Base-by-base conservation (phyloP, 2,113 vertebrate species). In the Brachypodius melanocephalos region DNA sequence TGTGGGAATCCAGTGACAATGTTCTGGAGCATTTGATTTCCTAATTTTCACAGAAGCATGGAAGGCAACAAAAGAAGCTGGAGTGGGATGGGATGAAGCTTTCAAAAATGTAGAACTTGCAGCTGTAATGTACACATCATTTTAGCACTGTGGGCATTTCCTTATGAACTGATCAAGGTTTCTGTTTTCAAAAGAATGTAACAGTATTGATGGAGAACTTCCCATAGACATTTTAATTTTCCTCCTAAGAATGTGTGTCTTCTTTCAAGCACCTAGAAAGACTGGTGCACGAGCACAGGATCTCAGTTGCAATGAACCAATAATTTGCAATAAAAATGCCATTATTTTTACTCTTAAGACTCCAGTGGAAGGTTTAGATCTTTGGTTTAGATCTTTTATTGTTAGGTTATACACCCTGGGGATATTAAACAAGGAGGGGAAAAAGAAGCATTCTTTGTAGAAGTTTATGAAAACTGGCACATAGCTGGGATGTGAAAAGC, bases 401-500 rank as follows among this genome's bases (percentile, higher is more conserved):
- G 34, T 91, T 85, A 54, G 7, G 5, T 59, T 94, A 17, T 80
- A 40, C 76, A 66, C 71, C 61, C 88, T 67, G 38, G 66, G 87
- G 85, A 62, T 49, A 55, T 67, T 91, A 95, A 96, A 79, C 12
- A 94, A 36, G 51, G n/a, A 10, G 12, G 7, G 5, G 3, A 3
- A 3, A 17, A 28, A 40, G 31, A 29, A 54, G 4, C 72, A 59
- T 71, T 88, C 40, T 87, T 94, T 66, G 58, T n/a, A 76, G 32
- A 88, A 93, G 51, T 76, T 94, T 95, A 76, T 83, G 55, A 87
- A 94, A 89, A 66, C 58, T 85, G 93, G 69, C 87, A 88, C 28
- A 49, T 62, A 62, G 38, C 22, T 95, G 52, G 68, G 17, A n/a
- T 82, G n/a, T 82, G 81, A 73, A 88, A 94, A 92, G 32, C 77